Percentiles rank a stretch among this genome's conserved stretches.
Evolutionary conservation across 1,140 invertebrate species (phyloP).

Genomic region (Drosophila lacteicornis): DNA sequence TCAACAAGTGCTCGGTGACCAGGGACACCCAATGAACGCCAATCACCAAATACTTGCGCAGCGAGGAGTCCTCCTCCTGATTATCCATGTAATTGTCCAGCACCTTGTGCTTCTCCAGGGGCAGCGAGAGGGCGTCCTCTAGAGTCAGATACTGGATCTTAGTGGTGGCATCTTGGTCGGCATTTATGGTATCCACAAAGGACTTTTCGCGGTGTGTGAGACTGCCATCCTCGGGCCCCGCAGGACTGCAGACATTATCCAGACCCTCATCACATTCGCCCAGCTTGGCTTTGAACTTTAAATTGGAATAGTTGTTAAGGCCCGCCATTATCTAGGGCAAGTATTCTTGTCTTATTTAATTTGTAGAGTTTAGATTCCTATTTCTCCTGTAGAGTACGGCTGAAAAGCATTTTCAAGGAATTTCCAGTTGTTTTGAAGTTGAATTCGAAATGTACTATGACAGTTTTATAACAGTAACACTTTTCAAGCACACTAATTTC

Average conservation of each 20-base stretch:
- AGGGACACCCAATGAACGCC: constrained; percentile 92
- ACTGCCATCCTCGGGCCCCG: background rate
- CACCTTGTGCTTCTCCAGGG: constrained; percentile 66
- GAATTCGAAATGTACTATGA: constrained; percentile 2
- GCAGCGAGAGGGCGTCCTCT: constrained; percentile 62
- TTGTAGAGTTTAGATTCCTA: constrained; percentile 3
- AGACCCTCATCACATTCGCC: background rate
- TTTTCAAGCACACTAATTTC: no score
- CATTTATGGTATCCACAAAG: constrained; percentile 33
- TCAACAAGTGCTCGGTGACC: constrained; percentile 94
- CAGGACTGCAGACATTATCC: background rate
- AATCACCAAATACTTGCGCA: constrained; percentile 89
- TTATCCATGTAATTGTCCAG: constrained; percentile 85
- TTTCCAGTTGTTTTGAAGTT: constrained; percentile 1
- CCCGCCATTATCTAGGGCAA: background rate
- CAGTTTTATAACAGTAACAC: no score
- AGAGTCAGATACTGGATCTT: constrained; percentile 62
- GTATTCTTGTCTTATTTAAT: background rate
- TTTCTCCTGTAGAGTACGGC: background rate
- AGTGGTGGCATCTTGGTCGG: constrained; percentile 13
- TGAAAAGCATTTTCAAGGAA: constrained; percentile 1
- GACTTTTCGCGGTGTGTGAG: constrained; percentile 20
- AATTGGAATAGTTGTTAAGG: background rate
- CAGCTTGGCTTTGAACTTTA: background rate
- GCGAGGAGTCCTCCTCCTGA: constrained; percentile 85